A percentile compares a stretch with the other conserved stretches of the same genome.
Evolutionary conservation across 2,888 invertebrate genomes (phyloP).

Genomic region (Agapostemon virescens): DNA sequence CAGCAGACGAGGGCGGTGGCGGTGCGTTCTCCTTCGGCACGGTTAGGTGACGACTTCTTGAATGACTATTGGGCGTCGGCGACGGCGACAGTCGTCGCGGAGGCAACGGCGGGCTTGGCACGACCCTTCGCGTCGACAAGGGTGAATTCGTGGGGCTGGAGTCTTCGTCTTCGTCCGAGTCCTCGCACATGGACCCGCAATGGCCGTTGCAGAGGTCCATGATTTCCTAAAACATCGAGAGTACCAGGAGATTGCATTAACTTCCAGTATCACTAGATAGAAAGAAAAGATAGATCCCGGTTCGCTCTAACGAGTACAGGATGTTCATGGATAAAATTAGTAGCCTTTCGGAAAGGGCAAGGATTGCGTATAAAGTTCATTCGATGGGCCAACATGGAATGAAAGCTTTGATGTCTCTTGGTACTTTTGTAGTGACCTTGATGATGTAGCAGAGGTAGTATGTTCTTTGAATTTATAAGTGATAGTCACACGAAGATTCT

Average conservation of each 20-base stretch:
- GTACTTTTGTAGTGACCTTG: neutral
- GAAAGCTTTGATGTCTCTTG: neutral
- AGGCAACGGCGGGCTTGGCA: slow-evolving; percentile 83
- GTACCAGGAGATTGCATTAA: slow-evolving; percentile 36
- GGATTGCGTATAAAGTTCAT: neutral
- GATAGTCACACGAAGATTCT: too few species aligned
- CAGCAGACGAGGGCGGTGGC: slow-evolving; percentile 72
- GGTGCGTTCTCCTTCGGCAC: slow-evolving; percentile 81
- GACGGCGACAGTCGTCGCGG: slow-evolving; percentile 83
- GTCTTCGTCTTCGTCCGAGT: slow-evolving; percentile 77
- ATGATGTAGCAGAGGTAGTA: neutral
- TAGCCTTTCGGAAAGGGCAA: neutral
- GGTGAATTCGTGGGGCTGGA: slow-evolving; percentile 78
- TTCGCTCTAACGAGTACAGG: neutral
- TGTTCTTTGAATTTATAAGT: neutral
- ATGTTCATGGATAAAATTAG: neutral
- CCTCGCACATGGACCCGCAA: slow-evolving; percentile 76
- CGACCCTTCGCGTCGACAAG: slow-evolving; percentile 72
- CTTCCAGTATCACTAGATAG: neutral
- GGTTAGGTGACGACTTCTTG: slow-evolving; percentile 76
- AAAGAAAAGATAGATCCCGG: neutral
- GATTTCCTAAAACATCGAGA: slow-evolving; percentile 76
- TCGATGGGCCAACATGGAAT: neutral
- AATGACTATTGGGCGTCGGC: slow-evolving; percentile 70
- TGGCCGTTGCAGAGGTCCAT: slow-evolving; percentile 79